phyloP scores from a whole-genome alignment of 2,113 vertebrate species.

The Copsychus sechellarum region DNA sequence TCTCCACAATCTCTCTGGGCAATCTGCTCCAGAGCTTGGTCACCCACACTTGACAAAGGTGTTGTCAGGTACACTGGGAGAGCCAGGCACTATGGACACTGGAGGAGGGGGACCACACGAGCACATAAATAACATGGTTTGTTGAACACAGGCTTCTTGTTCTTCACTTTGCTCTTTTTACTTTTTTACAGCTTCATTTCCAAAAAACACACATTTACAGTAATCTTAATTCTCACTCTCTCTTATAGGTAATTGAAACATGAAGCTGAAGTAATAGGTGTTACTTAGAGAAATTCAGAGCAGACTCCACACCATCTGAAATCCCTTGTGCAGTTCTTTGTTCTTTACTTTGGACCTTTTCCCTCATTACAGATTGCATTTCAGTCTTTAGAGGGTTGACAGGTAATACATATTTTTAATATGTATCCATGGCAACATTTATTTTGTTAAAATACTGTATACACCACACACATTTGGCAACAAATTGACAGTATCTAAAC shows the following conservation, averaged over 20 bases:
- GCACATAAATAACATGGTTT: neutral
- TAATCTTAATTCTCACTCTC: neutral
- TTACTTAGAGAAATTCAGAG: neutral
- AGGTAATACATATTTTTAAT: neutral
- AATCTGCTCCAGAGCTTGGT: neutral
- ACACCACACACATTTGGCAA: neutral
- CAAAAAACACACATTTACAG: neutral
- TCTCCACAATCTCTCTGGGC: neutral
- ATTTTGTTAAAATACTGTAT: neutral
- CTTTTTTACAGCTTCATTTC: neutral
- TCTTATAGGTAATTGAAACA: neutral
- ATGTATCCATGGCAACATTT: neutral
- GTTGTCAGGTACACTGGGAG: neutral
- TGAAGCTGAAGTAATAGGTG: neutral
- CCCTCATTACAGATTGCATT: neutral
- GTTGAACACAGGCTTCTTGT: neutral
- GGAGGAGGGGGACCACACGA: rapidly evolving
- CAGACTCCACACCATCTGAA: neutral
- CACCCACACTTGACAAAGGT: neutral
- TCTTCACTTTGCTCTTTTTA: neutral
- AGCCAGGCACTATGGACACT: neutral
- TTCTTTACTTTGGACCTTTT: neutral
- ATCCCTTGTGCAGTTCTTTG: neutral
- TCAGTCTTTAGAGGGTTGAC: neutral
- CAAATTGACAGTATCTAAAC: neutral